Percentiles rank a stretch among this genome's conserved stretches.
phyloP scores from a whole-genome alignment of 1,140 invertebrate genomes.

The Drosophila leontia region DNA sequence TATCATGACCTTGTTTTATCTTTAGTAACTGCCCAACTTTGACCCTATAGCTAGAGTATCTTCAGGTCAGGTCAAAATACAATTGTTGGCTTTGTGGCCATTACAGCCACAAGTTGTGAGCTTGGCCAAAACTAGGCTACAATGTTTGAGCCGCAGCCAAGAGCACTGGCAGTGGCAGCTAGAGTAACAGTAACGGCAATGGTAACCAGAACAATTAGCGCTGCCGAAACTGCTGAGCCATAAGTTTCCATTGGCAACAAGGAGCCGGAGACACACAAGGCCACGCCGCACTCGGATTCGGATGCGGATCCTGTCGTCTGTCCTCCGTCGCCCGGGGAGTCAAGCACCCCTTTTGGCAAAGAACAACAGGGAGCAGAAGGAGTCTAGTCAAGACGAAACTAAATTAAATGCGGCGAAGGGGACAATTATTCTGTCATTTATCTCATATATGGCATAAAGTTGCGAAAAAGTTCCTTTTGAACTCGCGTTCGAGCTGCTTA shows the following conservation, averaged over 20 bases:
- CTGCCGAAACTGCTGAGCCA: slow-evolving; percentile 44
- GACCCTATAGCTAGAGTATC: slow-evolving; percentile 16
- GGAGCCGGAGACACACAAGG: slow-evolving; percentile 15
- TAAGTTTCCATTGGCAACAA: slow-evolving; percentile 57
- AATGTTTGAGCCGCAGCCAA: slow-evolving; percentile 33
- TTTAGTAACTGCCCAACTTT: neutral
- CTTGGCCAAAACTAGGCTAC: slow-evolving; percentile 63
- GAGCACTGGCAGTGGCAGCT: slow-evolving; percentile 9
- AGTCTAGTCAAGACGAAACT: slow-evolving; percentile 49
- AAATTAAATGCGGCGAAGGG: slow-evolving; percentile 52
- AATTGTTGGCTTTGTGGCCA: slow-evolving; percentile 25
- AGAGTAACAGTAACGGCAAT: slow-evolving; percentile 9
- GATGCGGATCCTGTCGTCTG: slow-evolving; percentile 22
- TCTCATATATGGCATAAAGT: slow-evolving; percentile 41
- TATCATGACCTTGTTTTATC: neutral
- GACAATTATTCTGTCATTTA: slow-evolving; percentile 62
- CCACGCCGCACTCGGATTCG: slow-evolving; percentile 11
- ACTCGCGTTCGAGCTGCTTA: slow-evolving; percentile 39
- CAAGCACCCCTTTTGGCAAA: slow-evolving; percentile 24
- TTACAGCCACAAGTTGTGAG: slow-evolving; percentile 56
- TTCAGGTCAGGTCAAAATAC: slow-evolving; percentile 12
- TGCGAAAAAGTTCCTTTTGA: slow-evolving; percentile 44
- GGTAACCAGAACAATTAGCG: slow-evolving; percentile 52
- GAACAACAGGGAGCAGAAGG: slow-evolving; percentile 8
- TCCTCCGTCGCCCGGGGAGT: slow-evolving; percentile 46